Evolutionary conservation across 30 jellyfish, hydroid and myxozoan species (phyloP), one percentile per base, ranked within the genome.

Genomic region (Sanderia malayensis): DNA sequence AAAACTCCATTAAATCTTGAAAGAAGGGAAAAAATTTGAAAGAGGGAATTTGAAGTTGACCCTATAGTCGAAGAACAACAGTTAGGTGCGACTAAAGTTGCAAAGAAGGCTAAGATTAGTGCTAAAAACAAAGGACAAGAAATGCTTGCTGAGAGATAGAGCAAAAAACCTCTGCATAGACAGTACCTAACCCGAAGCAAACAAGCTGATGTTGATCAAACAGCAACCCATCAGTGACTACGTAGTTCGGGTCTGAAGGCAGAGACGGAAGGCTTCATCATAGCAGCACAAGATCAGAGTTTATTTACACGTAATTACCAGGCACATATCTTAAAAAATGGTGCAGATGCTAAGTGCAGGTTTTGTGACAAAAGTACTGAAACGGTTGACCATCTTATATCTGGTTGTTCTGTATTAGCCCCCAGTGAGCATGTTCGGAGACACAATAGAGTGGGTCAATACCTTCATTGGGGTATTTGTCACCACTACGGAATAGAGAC

Each of bases 401-500:
- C n/a, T n/a, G n/a, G n/a, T n/a, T n/a, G n/a, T n/a, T n/a, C 82
- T 2, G 25, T 70, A 10, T 53, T 70, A 20, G 22, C 82, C 13
- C 82, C 82, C 21, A 25, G 60, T 0, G 82, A 70, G 29, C 46
- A 45, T 21, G 26, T 23, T 7, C 44, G 15, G 22, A 10, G 70
- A 4, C 70, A 70, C 67, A 58, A 70, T 44, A 70, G 82, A 31
- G 82, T 70, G 4, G 82, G 70, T 26, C 82, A 70, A 45, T 70
- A 44, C 46, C 85, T 44, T 18, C 85, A 72, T 37, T 53, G 85
- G 85, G 31, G 20, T 29, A 53, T 72, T 1, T 53, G 73, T 22
- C 52, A 53, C 13, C 58, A 72, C 79, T 34, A 9, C 44, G 26
- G 29, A 6, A 17, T 59, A 2, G 55, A 30, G n/a, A 46, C 71